phyloP scores from a whole-genome alignment of 2,797 vertebrate genomes.

The Anguilla obscura region DNA sequence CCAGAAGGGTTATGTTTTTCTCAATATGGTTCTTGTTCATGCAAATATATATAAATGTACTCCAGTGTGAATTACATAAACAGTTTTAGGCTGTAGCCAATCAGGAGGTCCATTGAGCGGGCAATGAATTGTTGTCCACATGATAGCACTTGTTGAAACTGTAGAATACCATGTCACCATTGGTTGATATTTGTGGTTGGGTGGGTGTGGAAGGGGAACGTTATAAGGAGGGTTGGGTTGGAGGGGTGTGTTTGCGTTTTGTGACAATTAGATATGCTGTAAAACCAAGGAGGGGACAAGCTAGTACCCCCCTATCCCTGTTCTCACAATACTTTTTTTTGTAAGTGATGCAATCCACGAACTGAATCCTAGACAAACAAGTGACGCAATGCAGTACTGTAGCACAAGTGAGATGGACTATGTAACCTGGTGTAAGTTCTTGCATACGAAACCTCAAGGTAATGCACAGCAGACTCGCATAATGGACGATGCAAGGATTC shows the following conservation, averaged over 20 bases:
- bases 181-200: conserved; percentile 35
- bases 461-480: background rate
- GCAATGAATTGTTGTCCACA: background rate
- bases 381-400: conserved; percentile 68
- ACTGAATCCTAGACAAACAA: conserved; percentile 61
- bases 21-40: conserved; percentile 33
- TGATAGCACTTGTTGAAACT: background rate
- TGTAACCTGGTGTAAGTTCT: conserved; percentile 68
- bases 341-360: conserved; percentile 58
- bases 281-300: background rate
- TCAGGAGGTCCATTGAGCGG: conserved; percentile 24
- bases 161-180: conserved; percentile 23
- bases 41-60: conserved; percentile 30
- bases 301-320: background rate
- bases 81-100: conserved; percentile 37
- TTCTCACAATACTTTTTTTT: conserved; percentile 4
- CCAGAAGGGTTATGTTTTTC: conserved; percentile 4
- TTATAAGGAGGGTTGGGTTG: background rate
- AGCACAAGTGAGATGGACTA: conserved; percentile 62
- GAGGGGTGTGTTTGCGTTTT: background rate
- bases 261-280: background rate
- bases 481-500: background rate
- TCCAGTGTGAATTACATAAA: conserved; percentile 28
- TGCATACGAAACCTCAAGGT: conserved; percentile 48
- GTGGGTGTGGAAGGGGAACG: background rate